These are phyloP conservation scores for Nomada ruficornis DNA, from an alignment of 2,888 invertebrate genomes.

Conservation along the genomic window DNA sequence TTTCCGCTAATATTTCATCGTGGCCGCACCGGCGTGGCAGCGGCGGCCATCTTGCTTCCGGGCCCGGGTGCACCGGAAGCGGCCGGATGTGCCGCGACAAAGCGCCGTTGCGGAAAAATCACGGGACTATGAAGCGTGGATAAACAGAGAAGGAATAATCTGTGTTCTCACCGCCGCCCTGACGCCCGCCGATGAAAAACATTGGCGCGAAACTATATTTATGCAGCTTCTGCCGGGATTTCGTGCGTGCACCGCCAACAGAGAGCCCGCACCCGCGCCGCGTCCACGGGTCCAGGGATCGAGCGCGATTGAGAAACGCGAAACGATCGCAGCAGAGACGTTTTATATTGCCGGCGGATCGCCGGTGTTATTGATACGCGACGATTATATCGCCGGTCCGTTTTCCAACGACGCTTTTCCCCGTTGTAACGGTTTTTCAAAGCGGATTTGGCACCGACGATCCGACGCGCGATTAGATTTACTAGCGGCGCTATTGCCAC, in stretches of 20 bases:
- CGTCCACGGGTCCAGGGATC: conserved; percentile 1
- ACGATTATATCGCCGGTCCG: conserved; percentile 18
- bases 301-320: conserved; percentile 41
- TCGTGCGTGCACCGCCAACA: conserved; percentile 4
- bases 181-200: conserved; percentile 51
- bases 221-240: conserved; percentile 51
- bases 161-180: conserved; percentile 49
- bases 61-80: conserved; percentile 79
- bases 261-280: neutral
- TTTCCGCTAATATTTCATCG: conserved; percentile 83
- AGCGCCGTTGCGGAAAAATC: conserved; percentile 82
- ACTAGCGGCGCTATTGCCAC: neutral
- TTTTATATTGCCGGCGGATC: conserved; percentile 33
- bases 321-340: conserved; percentile 26
- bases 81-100: conserved; percentile 81
- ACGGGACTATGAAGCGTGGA: conserved; percentile 80
- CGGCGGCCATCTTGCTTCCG: conserved; percentile 82
- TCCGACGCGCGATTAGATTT: conserved; percentile 1
- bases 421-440: conserved; percentile 12
- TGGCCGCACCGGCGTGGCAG: conserved; percentile 68
- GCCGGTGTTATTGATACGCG: conserved; percentile 1
- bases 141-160: conserved; percentile 75
- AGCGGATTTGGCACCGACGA: neutral
- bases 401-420: neutral
- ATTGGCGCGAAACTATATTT: conserved; percentile 56